Evolutionary conservation across 2,113 vertebrate genomes (phyloP), one percentile per base, ranked within the genome.

Genomic region (Sphaerodactylus townsendi): DNA sequence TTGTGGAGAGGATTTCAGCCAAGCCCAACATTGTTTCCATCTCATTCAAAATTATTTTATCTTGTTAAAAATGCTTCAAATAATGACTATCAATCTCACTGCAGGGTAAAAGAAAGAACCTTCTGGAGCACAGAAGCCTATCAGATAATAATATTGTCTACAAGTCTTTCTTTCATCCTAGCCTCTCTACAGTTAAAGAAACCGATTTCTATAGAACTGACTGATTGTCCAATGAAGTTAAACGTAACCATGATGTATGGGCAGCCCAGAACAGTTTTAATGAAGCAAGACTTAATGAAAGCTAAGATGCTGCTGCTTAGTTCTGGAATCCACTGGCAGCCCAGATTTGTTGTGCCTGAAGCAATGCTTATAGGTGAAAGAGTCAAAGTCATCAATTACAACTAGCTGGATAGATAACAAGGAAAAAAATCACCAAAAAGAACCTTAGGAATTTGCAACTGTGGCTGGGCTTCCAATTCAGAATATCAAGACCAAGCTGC

Each of bases 331-430:
- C 44, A 86, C 9, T 53, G 2, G 59, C 62, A 77, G 53, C 48
- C 41, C 11, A 44, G 71, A 48, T 78, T 88, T 81, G 37, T 70
- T 86, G 85, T 41, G 59, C 74, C 56, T 74, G 77, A 25, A 28
- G 33, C 46, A 83, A 83, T 28, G 62, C n/a, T 92, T 81, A 82
- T 72, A 65, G 85, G 23, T 9, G 5, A 83, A 82, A 68, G 37
- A 83, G 53, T 71, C 25, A 77, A 86, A 59, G 30, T 23, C 6
- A 66, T 89, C 35, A 87, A 39, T 46, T 56, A 66, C 59, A 86
- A 48, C 64, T 68, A 8, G 8, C 33, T 46, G 66, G 28, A 72
- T 23, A 80, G 72, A 65, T 8, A 39, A 30, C 30, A 28, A 8
- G 17, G 64, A 15, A 59, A 48, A 15, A 2, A 0, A 11, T 79